These are phyloP conservation scores for Zaprionus ghesquierei DNA, from an alignment of 1,140 invertebrate species.

Conservation along the genomic window DNA sequence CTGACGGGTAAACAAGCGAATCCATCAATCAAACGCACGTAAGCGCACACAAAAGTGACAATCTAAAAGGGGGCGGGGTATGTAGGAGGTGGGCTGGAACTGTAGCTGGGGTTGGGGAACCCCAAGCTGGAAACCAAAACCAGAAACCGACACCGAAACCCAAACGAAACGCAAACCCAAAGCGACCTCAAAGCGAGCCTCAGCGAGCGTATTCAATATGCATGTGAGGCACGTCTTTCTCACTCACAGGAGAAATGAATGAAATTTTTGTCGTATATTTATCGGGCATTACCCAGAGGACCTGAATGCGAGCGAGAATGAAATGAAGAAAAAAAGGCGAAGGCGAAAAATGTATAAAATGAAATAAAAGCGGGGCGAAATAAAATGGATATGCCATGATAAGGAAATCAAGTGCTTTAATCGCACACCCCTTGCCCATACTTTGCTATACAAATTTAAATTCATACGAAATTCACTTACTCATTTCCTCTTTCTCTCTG, in stretches of 20 bases:
- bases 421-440: too few species aligned
- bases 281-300: constrained; percentile 20
- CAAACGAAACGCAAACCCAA: not conserved
- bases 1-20: constrained; percentile 72
- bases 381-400: constrained; percentile 11
- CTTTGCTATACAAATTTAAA: not conserved
- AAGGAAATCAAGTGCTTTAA: constrained; percentile 3
- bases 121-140: not conserved
- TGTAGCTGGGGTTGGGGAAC: too few species aligned
- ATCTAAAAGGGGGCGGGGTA: constrained; percentile 17
- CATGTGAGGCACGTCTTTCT: constrained; percentile 22
- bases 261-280: constrained; percentile 22
- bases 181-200: not conserved
- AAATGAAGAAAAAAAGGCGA: not conserved
- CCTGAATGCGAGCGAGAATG: not conserved
- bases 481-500: not conserved
- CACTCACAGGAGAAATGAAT: constrained; percentile 33
- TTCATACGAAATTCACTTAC: not conserved
- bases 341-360: not conserved
- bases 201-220: constrained; percentile 24
- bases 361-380: not conserved
- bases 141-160: not conserved
- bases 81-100: too few species aligned
- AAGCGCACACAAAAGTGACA: constrained; percentile 73
- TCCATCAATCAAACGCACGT: constrained; percentile 74